Percentiles rank a stretch among this genome's conserved stretches.
Evolutionary conservation across 2,888 invertebrate genomes (phyloP).

Genomic region (Mesoligia furuncula): DNA sequence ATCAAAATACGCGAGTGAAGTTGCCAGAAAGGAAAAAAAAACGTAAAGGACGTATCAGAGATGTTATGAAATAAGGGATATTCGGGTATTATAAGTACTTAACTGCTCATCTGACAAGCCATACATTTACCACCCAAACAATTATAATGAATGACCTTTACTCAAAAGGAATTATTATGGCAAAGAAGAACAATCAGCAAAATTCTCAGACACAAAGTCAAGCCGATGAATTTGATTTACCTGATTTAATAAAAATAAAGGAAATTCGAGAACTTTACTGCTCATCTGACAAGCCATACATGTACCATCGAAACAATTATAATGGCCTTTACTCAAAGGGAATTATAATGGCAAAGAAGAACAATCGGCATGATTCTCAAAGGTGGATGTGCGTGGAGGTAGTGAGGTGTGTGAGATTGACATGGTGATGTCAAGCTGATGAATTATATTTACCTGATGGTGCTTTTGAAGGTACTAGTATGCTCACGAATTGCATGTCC

Average conservation of each 20-base stretch:
- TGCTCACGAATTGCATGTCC: not conserved
- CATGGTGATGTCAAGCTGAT: not conserved
- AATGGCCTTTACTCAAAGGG: not conserved
- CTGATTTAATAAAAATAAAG: too few species aligned
- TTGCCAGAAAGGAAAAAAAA: not conserved
- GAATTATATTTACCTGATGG: not conserved
- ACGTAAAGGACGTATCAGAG: not conserved
- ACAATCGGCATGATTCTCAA: not conserved
- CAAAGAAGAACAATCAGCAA: too few species aligned
- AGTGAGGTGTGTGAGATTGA: too few species aligned
- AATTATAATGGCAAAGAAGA: not conserved
- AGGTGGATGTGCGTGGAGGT: not conserved
- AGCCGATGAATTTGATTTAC: too few species aligned
- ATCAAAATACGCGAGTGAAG: not conserved
- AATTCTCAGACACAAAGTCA: too few species aligned
- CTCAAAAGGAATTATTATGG: too few species aligned
- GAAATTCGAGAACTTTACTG: too few species aligned
- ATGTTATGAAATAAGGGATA: not conserved
- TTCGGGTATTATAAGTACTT: not conserved
- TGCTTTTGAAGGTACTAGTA: not conserved
- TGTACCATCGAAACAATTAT: not conserved
- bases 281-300: not conserved
- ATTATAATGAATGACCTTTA: too few species aligned
- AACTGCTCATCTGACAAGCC: too few species aligned
- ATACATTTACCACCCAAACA: too few species aligned